Evolutionary conservation across 2,113 vertebrate genomes (phyloP).

Genomic region (Laterallus jamaicensis): DNA sequence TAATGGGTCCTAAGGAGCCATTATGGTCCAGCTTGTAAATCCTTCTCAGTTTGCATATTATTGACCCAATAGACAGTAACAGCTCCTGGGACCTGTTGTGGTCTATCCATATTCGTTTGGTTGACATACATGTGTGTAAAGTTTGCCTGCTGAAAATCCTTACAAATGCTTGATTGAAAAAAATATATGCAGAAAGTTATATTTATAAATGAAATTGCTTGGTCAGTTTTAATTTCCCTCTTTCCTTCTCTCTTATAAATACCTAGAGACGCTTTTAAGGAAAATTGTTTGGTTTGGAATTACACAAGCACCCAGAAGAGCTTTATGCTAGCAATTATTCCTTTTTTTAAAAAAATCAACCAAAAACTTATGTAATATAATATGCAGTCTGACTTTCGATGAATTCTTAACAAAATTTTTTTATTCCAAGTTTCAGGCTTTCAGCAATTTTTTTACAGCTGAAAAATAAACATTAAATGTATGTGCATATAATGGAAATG

Average conservation of each 20-base stretch:
- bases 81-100: slow-evolving; percentile 57
- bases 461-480: slow-evolving; percentile 37
- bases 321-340: slow-evolving; percentile 53
- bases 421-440: slow-evolving; percentile 9
- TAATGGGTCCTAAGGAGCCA: slow-evolving; percentile 71
- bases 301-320: neutral
- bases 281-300: slow-evolving; percentile 36
- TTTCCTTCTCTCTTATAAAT: slow-evolving; percentile 35
- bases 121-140: slow-evolving; percentile 20
- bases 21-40: slow-evolving; percentile 66
- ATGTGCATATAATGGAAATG: neutral
- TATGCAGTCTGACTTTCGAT: neutral
- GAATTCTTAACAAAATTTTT: neutral
- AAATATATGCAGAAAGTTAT: neutral
- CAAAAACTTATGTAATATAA: slow-evolving; percentile 12
- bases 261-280: slow-evolving; percentile 36
- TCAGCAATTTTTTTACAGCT: slow-evolving; percentile 11
- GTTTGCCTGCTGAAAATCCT: slow-evolving; percentile 37
- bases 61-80: slow-evolving; percentile 57
- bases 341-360: neutral
- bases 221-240: slow-evolving; percentile 52
- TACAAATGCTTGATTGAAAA: slow-evolving; percentile 59
- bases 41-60: slow-evolving; percentile 60
- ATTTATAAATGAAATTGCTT: slow-evolving; percentile 46
- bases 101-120: slow-evolving; percentile 59